Evolutionary conservation across 1,140 invertebrate genomes (phyloP), one percentile per base, ranked within the genome.

Genomic region (Leptoteleia sp.): DNA sequence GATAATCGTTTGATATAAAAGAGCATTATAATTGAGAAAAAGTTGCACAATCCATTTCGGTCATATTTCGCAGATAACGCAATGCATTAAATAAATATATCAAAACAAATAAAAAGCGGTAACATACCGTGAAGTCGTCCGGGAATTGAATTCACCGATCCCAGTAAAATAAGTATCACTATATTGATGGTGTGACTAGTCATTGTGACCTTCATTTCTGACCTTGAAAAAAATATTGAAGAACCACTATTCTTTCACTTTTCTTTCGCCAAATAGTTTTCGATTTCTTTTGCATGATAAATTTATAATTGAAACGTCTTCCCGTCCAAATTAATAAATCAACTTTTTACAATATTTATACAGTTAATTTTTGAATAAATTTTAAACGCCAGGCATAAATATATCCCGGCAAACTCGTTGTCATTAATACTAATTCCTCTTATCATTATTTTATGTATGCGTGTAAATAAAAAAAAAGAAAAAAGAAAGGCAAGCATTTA

Each of bases 61-160:
- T n/a, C n/a, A n/a, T n/a, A n/a, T n/a, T n/a, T n/a, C n/a, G n/a
- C n/a, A n/a, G n/a, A n/a, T n/a, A n/a, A n/a, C n/a, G n/a, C n/a
- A n/a, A n/a, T n/a, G 31, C 19, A 35, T 7, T 12, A 35, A 35
- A 12, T 35, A 19, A 19, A 13, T 22, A 8, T 25, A 5, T 3
- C 6, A 29, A 22, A 31, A 43, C 25, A 17, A 31, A 40, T 11
- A 33, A 25, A 71, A 54, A 38, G 29, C 17, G 6, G 11, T 50
- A 70, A 71, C 75, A 27, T 78, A 81, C 80, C 80, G 31, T 77
- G 76, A 33, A 81, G 77, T 68, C 80, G 64, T 16, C 80, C 80
- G 17, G 80, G 77, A 54, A 79, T 73, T 8, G 77, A 71, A 55
- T 75, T 59, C 17, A 54, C 75, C n/a, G 70, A 64, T 62, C 65